Evolutionary conservation across 2,888 invertebrate genomes (phyloP), one percentile per base, ranked within the genome.

Genomic region (Lypha dubia): DNA sequence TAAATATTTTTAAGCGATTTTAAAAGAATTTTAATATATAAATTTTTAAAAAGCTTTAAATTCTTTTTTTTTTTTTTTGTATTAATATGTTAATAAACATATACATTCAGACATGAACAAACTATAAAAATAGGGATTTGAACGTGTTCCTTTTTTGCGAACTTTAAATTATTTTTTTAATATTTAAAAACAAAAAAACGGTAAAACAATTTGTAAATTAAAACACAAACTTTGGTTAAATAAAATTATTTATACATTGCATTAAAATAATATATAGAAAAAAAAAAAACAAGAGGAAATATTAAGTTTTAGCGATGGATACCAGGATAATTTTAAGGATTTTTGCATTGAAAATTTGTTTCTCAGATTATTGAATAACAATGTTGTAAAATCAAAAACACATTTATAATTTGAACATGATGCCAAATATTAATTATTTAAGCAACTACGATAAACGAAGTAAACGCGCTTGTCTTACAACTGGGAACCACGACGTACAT

Each of bases 141-240:
- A 44, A 41, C 3, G 13, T 51, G 1, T 9, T 9, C 32, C 32
- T 9, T 11, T 75, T 44, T 63, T n/a, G n/a, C n/a, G n/a, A n/a
- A n/a, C n/a, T n/a, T n/a, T n/a, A n/a, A 8, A 15, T 5, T 38
- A 22, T 20, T 51, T 51, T 41, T 41, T 44, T 22, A 44, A 49
- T 51, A 6, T 41, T 60, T 77, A 38, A 46, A 20, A 58, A 71
- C 11, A 11, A 53, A 15, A n/a, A 32, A 11, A 67, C 32, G 56
- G 11, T 44, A 44, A 63, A 75, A 53, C 49, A 32, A 2, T 32
- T 41, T 70, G 20, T 6, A 46, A 44, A 32, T 38, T 56, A 51
- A 68, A 77, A 62, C 28, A 70, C 60, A 77, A 38, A 68, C 77
- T 77, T 77, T 77, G 77, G 77, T 77, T 51, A 60, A 68, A 77